Conservation (phyloP, 2,797 vertebrate species). For the Tachyglossus aculeatus region DNA sequence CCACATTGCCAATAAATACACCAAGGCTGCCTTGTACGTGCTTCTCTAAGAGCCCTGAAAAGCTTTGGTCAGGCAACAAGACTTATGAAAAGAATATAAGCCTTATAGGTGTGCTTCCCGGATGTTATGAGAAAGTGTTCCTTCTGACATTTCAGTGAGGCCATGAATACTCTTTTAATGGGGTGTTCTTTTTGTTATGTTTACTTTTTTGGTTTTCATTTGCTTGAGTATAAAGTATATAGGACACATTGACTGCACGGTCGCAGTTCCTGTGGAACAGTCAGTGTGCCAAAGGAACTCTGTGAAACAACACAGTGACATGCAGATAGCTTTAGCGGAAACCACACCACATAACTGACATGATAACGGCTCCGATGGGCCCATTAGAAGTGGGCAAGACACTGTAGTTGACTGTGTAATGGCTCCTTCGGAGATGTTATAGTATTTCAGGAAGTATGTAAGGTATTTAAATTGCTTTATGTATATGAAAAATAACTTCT, state of each 20-base stretch:
- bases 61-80: slow-evolving; percentile 21
- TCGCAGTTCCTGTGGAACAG: slow-evolving; percentile 35
- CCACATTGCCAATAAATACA: background rate
- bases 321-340: slow-evolving; percentile 37
- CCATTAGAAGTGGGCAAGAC: slow-evolving; percentile 39
- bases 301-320: slow-evolving; percentile 36
- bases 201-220: slow-evolving; percentile 3
- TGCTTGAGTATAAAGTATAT: slow-evolving; percentile 29
- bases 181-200: slow-evolving; percentile 32
- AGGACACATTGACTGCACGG: slow-evolving; percentile 20
- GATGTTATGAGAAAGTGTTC: slow-evolving; percentile 14
- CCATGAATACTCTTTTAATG: slow-evolving; percentile 21
- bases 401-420: slow-evolving; percentile 47
- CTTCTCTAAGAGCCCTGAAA: slow-evolving; percentile 1
- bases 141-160: slow-evolving; percentile 29
- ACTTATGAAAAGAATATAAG: slow-evolving; percentile 26
- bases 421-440: slow-evolving; percentile 58
- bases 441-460: slow-evolving; percentile 44
- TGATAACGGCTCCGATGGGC: slow-evolving; percentile 45
- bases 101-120: slow-evolving; percentile 15
- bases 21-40: background rate
- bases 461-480: slow-evolving; percentile 48
- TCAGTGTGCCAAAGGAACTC: slow-evolving; percentile 5
- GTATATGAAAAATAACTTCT: slow-evolving; percentile 35
- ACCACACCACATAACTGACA: slow-evolving; percentile 9